These are phyloP conservation scores for Sinhomidia bicolor DNA, from an alignment of 2,888 invertebrate species.

Conservation along the genomic window DNA sequence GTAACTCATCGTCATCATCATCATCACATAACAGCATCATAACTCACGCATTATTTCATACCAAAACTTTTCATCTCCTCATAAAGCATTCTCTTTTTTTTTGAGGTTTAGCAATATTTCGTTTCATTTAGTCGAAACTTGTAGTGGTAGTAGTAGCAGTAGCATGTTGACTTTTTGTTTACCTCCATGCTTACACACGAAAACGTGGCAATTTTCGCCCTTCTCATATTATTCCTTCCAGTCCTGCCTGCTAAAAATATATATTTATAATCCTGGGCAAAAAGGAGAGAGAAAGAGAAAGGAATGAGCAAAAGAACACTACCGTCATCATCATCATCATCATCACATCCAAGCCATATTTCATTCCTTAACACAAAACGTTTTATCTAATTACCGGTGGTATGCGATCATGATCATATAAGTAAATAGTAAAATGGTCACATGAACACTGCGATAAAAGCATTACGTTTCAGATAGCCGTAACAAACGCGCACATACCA, in stretches of 20 bases:
- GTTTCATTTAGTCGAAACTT: no score
- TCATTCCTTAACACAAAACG: slow-evolving; percentile 42
- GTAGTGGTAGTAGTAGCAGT: no score
- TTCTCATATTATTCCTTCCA: no score
- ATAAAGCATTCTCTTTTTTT: slow-evolving; percentile 4
- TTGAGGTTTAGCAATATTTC: neutral
- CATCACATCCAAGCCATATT: slow-evolving; percentile 1
- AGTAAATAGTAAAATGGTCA: no score
- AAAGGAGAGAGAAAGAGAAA: neutral
- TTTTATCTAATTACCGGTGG: slow-evolving; percentile 52
- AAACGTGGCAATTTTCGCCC: no score
- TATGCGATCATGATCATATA: slow-evolving; percentile 8
- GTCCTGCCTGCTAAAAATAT: neutral
- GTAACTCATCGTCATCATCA: neutral
- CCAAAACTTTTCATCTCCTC: neutral
- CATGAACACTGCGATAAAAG: neutral
- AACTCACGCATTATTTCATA: neutral
- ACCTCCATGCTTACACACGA: no score
- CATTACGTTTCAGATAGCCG: neutral
- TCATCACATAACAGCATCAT: neutral
- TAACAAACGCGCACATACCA: neutral
- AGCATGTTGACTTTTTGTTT: no score
- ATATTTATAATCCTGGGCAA: neutral
- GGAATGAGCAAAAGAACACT: neutral
- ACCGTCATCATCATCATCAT: neutral